phyloP scores from a whole-genome alignment of 2,888 invertebrate genomes.

The Drosophila bunnanda region DNA sequence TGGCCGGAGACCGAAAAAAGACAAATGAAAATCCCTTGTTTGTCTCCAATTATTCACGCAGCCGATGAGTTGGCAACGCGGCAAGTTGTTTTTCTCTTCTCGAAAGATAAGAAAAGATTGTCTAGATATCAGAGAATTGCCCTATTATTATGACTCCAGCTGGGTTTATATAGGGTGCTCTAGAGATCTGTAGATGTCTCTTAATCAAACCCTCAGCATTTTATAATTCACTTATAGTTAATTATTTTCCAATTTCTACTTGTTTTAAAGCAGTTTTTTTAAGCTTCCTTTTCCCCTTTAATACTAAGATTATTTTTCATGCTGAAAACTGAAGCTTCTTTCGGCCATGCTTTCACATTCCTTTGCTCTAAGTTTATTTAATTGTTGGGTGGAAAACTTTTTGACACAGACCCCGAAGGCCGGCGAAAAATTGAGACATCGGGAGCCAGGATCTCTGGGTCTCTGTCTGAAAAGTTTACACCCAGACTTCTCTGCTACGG shows the following conservation, averaged over 20 bases:
- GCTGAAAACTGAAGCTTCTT: neutral
- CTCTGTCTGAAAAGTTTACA: slow-evolving; percentile 67
- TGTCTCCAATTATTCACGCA: slow-evolving; percentile 9
- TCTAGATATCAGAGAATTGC: neutral
- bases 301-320: neutral
- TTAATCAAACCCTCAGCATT: no score
- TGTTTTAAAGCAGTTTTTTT: neutral
- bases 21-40: slow-evolving; percentile 11
- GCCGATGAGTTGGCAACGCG: slow-evolving; percentile 4
- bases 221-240: no score
- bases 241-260: neutral
- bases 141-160: neutral
- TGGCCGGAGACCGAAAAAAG: neutral
- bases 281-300: neutral
- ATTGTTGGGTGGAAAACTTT: slow-evolving; percentile 35
- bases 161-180: neutral
- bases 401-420: slow-evolving; percentile 17
- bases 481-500: neutral
- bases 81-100: neutral
- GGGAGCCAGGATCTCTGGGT: slow-evolving; percentile 2
- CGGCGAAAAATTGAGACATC: slow-evolving; percentile 13
- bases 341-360: neutral
- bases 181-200: neutral
- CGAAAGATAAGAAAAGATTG: neutral
- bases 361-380: slow-evolving; percentile 32